Base-by-base conservation (phyloP, 2,888 invertebrate genomes). In the Alitta virens region DNA sequence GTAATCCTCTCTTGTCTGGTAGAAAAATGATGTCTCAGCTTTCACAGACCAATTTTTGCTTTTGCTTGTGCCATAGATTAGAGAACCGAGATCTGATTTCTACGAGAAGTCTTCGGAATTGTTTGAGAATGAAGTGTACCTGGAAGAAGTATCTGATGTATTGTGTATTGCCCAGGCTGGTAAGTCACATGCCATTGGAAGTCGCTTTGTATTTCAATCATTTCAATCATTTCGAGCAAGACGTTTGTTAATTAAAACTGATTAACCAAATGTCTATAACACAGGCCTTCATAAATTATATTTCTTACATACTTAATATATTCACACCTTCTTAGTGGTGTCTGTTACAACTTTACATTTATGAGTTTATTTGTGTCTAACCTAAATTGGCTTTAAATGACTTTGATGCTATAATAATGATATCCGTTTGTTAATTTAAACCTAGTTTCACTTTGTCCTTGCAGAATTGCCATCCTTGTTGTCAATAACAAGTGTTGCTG, bases 111-210 rank as follows among this genome's bases (percentile, higher is more conserved):
- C 90, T 46, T 94, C 94, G 0, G 96, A 96, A 76, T 84, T 97
- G 27, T 94, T 97, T 83, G 96, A 96, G 77, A 94, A 94, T 84
- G 90, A 91, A 74, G 93, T 96, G 1, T 97, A 96, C 79, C 86
- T 95, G 73, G 95, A 95, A 78, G 96, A 97, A 82, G 90, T 97
- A 46, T 91, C 93, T 49, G 95, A 96, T 84, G 93, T 95, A 0
- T 87, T 97, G 56, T 94, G 94, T 79, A 94, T 97, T 63, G 92
- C 94, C 33, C 85, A 96, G 62, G 94, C 95, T 67, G 81, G 80
- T 79, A 52, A 60, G 56, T n/a, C n/a, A n/a, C n/a, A n/a, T n/a
- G n/a, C n/a, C n/a, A n/a, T n/a, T n/a, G n/a, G n/a, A n/a, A n/a
- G n/a, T n/a, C n/a, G n/a, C n/a, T n/a, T n/a, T n/a, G n/a, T n/a